Evolutionary conservation across 2,797 vertebrate genomes (phyloP).

Genomic region (Sphenodon punctatus): DNA sequence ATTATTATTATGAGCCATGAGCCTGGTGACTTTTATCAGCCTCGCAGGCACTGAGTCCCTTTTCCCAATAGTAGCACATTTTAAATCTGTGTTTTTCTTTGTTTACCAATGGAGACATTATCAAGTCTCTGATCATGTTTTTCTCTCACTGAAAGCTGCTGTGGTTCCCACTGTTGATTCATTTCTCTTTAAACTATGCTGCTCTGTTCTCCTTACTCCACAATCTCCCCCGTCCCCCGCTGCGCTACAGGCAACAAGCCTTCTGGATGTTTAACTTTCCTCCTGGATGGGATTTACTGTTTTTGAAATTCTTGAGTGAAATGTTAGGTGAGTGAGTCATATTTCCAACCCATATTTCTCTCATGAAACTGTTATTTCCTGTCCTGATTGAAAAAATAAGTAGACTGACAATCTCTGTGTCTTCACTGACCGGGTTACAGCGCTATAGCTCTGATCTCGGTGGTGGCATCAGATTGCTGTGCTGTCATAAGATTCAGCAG

Average conservation of each 20-base stretch:
- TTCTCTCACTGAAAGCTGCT: neutral
- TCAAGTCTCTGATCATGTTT: neutral
- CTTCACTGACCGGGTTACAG: neutral
- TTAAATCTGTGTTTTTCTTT: too few species aligned
- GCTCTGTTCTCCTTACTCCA: neutral
- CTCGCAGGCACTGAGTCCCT: too few species aligned
- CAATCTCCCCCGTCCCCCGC: neutral
- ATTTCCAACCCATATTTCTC: neutral
- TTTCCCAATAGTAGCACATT: too few species aligned
- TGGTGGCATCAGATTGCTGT: neutral
- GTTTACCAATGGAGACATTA: neutral
- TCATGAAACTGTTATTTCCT: neutral
- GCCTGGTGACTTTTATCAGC: too few species aligned
- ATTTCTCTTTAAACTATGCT: too few species aligned
- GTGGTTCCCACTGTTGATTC: neutral
- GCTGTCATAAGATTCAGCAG: neutral
- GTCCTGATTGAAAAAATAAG: neutral
- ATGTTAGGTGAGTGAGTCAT: neutral
- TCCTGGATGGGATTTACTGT: neutral
- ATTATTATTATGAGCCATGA: too few species aligned
- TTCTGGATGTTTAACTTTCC: neutral
- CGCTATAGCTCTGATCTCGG: neutral
- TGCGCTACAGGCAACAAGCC: neutral
- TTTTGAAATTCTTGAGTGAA: neutral
- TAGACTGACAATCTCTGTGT: neutral